Evolutionary conservation across 92 coral and sea anemone genomes (phyloP), one percentile per base, ranked within the genome.

Genomic region (Heteractis magnifica): DNA sequence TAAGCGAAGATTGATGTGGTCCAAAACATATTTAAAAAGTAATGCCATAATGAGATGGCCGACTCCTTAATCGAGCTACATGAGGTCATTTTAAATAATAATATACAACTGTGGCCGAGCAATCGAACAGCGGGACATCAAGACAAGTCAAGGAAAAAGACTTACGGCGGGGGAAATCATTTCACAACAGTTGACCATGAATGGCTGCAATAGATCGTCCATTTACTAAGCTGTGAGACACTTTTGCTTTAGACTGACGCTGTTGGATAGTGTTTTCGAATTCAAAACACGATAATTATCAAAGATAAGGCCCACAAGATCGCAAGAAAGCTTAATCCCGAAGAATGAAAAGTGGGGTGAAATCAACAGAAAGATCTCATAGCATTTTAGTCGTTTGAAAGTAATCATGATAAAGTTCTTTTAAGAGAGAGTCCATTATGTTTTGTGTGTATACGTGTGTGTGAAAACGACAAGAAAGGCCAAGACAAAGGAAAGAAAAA

Each of bases 11-110:
- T 85, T 71, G 81, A 79, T 79, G 77, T 51, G 71, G 82, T 51
- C 68, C 83, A 85, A 78, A 85, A 85, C 88, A 85, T 60, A 55
- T 85, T 85, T 85, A 78, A 79, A 85, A 77, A 77, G 83, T 85
- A 52, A 85, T 85, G 82, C 88, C 71, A 23, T 85, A 85, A 85
- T 85, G 81, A 85, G 83, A 85, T 77, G 88, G 77, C 81, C 76
- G 81, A 79, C 88, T 77, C 68, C 73, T 76, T 76, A 77, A 85
- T 85, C 48, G 60, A 71, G 12, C 88, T 19, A 77, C 83, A 53
- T 79, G 88, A 72, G 56, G 83, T 56, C 88, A 75, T 77, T 85
- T 85, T 70, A 77, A 77, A 78, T 85, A 55, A 85, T 71, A 71
- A 85, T 55, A 72, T 51, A 23, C 71, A 71, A 78, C 83, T 65